These are phyloP conservation scores for Diadromus collaris DNA, from an alignment of 2,888 invertebrate species.

Conservation along the genomic window DNA sequence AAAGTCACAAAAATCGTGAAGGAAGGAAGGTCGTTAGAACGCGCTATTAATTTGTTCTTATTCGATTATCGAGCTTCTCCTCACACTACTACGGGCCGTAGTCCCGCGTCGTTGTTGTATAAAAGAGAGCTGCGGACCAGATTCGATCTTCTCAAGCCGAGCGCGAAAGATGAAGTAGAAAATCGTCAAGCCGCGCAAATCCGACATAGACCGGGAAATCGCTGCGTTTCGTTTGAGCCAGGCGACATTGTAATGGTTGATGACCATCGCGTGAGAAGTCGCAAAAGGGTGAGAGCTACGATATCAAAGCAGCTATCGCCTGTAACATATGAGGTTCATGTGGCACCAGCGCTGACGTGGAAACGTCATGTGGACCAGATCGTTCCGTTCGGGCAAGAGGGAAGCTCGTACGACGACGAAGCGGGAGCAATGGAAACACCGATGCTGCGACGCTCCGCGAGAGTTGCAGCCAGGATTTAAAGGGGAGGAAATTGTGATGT, in stretches of 20 bases:
- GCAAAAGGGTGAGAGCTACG: not conserved
- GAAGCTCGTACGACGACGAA: not conserved
- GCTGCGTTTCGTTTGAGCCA: not conserved
- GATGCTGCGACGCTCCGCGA: not conserved
- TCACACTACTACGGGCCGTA: conserved; percentile 37
- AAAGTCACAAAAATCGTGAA: conserved; percentile 47
- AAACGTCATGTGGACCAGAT: not conserved
- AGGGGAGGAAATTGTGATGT: not conserved
- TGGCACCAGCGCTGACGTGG: not conserved
- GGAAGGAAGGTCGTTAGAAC: conserved; percentile 1
- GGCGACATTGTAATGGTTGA: not conserved
- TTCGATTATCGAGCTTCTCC: conserved; percentile 40
- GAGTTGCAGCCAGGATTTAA: not conserved
- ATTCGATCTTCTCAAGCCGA: conserved; percentile 31
- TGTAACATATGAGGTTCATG: not conserved
- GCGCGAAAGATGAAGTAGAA: not conserved
- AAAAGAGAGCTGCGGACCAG: conserved; percentile 33
- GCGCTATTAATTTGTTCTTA: conserved; percentile 26
- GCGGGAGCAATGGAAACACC: not conserved
- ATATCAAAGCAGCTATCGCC: not conserved
- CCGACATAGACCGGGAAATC: not conserved
- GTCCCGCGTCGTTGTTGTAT: conserved; percentile 32
- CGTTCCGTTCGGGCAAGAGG: not conserved
- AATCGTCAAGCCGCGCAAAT: not conserved
- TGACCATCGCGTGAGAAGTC: not conserved